Evolutionary conservation across 64 coral and sea anemone genomes (phyloP).

Genomic region (Exaiptasia diaphana): DNA sequence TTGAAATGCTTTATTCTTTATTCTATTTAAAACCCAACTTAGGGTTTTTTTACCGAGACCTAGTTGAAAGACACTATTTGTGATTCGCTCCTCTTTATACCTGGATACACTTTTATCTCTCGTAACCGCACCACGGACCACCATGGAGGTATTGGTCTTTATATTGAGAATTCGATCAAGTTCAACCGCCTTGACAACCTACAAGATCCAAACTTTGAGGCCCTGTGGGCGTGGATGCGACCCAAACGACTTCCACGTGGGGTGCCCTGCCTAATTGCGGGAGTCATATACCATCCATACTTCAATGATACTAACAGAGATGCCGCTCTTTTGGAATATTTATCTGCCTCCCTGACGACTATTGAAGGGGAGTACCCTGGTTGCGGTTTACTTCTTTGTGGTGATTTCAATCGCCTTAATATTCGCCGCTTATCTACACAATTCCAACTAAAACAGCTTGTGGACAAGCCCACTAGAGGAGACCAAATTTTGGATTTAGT

Average conservation of each 20-base stretch:
- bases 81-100: background rate
- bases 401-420: conserved; percentile 36
- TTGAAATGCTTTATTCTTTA: no score
- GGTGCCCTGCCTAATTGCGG: conserved; percentile 39
- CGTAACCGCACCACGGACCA: background rate
- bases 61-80: background rate
- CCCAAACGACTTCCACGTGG: conserved; percentile 44
- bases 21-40: conserved; percentile 35
- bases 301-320: conserved; percentile 26
- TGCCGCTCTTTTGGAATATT: conserved; percentile 15
- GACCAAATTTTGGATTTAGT: conserved; percentile 29
- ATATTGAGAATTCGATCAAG: conserved; percentile 1
- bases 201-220: conserved; percentile 1
- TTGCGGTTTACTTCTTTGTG: conserved; percentile 26
- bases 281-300: conserved; percentile 30
- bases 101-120: conserved; percentile 16
- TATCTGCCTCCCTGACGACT: conserved; percentile 3
- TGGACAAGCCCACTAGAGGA: conserved; percentile 20
- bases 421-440: background rate
- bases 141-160: conserved; percentile 41
- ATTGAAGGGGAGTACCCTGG: conserved; percentile 42
- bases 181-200: conserved; percentile 2
- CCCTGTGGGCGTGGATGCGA: conserved; percentile 30
- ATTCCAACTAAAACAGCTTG: conserved; percentile 18
- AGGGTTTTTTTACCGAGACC: conserved; percentile 13